phyloP scores from a whole-genome alignment of 1,140 invertebrate genomes.

The Lethrus apterus region DNA sequence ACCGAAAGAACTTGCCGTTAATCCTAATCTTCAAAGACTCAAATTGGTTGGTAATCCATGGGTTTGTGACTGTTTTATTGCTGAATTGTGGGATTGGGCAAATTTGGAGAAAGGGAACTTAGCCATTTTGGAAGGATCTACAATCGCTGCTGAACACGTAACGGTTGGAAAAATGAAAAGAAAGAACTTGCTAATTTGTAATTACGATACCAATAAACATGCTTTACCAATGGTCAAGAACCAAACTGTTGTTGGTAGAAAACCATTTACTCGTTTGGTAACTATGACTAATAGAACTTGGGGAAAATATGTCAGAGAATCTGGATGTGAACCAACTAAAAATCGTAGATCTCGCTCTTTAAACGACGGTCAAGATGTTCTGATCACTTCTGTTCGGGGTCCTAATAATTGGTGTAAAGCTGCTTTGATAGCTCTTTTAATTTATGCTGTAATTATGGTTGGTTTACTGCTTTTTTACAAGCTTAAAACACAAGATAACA shows the following conservation, averaged over 20 bases:
- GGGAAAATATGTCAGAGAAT: conserved; percentile 64
- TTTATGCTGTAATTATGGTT: conserved; percentile 27
- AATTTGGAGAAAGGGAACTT: conserved; percentile 55
- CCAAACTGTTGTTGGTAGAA: conserved; percentile 45
- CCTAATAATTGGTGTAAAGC: conserved; percentile 30
- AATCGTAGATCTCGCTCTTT: conserved; percentile 19
- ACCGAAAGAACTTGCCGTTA: conserved; percentile 46
- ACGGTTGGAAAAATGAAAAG: conserved; percentile 51
- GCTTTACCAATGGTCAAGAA: conserved; percentile 37
- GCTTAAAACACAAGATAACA: too few species aligned
- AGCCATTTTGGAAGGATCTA: conserved; percentile 56
- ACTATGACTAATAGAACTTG: conserved; percentile 56
- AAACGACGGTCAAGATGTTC: conserved; percentile 16
- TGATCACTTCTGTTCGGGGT: conserved; percentile 18
- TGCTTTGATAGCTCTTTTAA: conserved; percentile 22
- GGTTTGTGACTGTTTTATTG: conserved; percentile 60
- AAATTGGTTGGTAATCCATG: conserved; percentile 64
- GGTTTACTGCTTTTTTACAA: too few species aligned
- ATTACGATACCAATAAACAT: conserved; percentile 46
- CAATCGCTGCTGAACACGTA: conserved; percentile 51
- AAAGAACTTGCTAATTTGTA: conserved; percentile 57
- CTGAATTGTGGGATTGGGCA: conserved; percentile 67
- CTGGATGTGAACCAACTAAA: conserved; percentile 48
- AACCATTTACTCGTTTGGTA: conserved; percentile 49
- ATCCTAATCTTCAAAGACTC: conserved; percentile 49